Evolutionary conservation across 2,888 invertebrate genomes (phyloP).

Genomic region (Chalcosyrphus nemorum): DNA sequence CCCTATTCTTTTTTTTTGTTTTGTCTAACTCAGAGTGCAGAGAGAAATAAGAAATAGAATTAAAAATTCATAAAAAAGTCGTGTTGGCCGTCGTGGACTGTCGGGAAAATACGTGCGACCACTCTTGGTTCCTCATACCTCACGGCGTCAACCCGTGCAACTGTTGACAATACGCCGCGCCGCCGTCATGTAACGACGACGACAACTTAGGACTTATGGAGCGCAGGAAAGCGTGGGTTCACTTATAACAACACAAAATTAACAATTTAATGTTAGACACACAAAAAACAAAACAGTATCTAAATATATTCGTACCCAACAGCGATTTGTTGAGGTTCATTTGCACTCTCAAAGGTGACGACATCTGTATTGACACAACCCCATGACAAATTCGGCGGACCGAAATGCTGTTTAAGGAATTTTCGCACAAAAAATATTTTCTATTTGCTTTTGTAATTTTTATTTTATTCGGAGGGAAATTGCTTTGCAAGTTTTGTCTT

Average conservation of each 20-base stretch:
- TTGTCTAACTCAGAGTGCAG: constrained; percentile 44
- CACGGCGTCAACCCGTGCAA: constrained; percentile 30
- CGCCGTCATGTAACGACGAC: constrained; percentile 46
- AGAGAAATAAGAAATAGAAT: constrained; percentile 44
- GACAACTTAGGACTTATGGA: constrained; percentile 43
- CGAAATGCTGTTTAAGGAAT: constrained; percentile 10
- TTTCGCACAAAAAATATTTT: constrained; percentile 30
- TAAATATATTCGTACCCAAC: no score
- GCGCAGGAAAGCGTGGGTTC: constrained; percentile 51
- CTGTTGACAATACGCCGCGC: constrained; percentile 55
- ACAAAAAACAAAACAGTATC: no score
- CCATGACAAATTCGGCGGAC: background rate
- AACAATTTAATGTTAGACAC: background rate
- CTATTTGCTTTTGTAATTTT: constrained; percentile 27
- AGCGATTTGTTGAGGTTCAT: constrained; percentile 25
- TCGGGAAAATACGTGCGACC: constrained; percentile 45
- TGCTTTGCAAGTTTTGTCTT: no score
- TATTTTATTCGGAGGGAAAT: constrained; percentile 38
- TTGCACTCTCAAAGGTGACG: constrained; percentile 18
- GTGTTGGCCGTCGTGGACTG: constrained; percentile 43
- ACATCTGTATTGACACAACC: background rate
- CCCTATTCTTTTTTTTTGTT: constrained; percentile 15
- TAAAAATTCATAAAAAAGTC: constrained; percentile 61
- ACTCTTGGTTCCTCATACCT: constrained; percentile 61
- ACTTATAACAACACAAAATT: background rate